Evolutionary conservation across 2,888 invertebrate genomes (phyloP).

Genomic region (Coenonympha glycerion): DNA sequence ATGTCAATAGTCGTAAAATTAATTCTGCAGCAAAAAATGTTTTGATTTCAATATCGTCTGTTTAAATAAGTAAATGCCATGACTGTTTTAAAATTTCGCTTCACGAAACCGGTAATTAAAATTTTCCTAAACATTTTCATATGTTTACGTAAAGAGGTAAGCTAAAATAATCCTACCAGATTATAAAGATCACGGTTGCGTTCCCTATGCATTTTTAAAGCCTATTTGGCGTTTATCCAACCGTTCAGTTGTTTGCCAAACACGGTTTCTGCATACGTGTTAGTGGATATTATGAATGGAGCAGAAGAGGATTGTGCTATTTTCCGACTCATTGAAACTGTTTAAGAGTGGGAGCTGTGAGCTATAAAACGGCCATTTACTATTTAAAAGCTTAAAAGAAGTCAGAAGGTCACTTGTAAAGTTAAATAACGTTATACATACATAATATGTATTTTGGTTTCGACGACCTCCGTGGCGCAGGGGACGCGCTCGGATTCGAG

Average conservation of each 20-base stretch:
- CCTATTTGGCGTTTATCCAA: slow-evolving; percentile 23
- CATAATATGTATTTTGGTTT: no score
- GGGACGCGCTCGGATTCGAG: no score
- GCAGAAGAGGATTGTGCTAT: background rate
- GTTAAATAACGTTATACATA: no score
- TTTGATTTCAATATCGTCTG: no score
- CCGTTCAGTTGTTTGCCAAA: slow-evolving; percentile 21
- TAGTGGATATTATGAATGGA: slow-evolving; percentile 10
- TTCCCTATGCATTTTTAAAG: slow-evolving; percentile 12
- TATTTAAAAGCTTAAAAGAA: background rate
- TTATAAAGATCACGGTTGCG: slow-evolving; percentile 16
- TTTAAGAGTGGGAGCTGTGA: background rate
- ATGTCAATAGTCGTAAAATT: no score
- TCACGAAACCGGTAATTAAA: no score
- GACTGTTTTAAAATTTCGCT: no score
- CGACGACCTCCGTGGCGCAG: no score
- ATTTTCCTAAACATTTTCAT: background rate
- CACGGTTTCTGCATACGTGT: slow-evolving; percentile 16
- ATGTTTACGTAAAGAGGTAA: slow-evolving; percentile 1
- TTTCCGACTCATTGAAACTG: slow-evolving; percentile 1
- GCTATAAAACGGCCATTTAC: background rate
- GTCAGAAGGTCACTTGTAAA: background rate
- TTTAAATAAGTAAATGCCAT: no score
- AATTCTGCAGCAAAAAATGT: no score
- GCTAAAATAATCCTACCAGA: slow-evolving; percentile 9